Evolutionary conservation across 2,888 invertebrate genomes (phyloP).

Genomic region (Acrobasis repandana): DNA sequence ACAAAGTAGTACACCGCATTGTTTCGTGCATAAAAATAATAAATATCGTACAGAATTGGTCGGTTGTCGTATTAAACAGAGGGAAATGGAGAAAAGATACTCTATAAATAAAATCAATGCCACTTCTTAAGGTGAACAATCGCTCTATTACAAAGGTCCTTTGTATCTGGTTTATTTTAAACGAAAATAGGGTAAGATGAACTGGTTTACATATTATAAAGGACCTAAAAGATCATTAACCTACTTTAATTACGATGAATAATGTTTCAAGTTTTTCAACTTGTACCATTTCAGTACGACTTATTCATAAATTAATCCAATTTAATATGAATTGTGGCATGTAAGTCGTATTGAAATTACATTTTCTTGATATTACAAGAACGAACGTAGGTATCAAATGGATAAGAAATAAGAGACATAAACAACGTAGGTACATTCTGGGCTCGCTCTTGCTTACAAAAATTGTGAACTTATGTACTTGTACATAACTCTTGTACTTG

Average conservation of each 20-base stretch:
- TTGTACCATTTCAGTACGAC: neutral
- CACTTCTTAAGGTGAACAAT: slow-evolving; percentile 55
- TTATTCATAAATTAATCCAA: neutral
- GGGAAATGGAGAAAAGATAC: slow-evolving; percentile 34
- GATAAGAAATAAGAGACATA: too few relatives aligned
- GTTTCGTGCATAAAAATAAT: slow-evolving; percentile 27
- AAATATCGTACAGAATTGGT: slow-evolving; percentile 35
- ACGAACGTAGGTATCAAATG: too few relatives aligned
- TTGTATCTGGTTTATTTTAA: slow-evolving; percentile 35
- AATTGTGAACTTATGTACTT: too few relatives aligned
- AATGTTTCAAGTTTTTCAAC: neutral
- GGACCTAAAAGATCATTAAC: slow-evolving; percentile 5
- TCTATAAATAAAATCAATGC: slow-evolving; percentile 51
- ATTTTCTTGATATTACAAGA: too few relatives aligned
- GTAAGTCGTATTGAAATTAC: neutral
- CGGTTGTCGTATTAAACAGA: slow-evolving; percentile 33
- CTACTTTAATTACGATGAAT: slow-evolving; percentile 3
- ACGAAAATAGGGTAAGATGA: slow-evolving; percentile 46
- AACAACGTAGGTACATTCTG: too few relatives aligned
- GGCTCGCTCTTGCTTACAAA: too few relatives aligned
- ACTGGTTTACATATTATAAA: slow-evolving; percentile 3
- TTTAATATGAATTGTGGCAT: neutral
- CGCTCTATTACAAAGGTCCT: slow-evolving; percentile 49
- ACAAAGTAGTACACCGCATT: slow-evolving; percentile 33
- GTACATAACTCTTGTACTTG: too few relatives aligned